A percentile compares a stretch with the other conserved stretches of the same genome.
These are phyloP conservation scores for Caenorhabditis latens DNA, from an alignment of 1,140 invertebrate genomes.

Conservation along the genomic window DNA sequence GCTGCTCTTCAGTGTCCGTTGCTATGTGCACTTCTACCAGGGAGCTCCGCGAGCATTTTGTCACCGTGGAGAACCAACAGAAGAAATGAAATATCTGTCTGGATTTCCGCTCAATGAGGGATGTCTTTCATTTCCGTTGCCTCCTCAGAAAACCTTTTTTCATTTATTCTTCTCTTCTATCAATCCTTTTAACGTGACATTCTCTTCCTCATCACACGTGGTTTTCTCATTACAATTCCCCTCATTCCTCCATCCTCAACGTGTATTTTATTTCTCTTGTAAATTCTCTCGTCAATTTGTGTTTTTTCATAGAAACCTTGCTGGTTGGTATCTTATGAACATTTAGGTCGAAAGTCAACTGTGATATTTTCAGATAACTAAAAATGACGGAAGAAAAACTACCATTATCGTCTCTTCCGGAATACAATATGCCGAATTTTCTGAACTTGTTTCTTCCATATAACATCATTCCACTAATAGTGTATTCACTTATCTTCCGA, in stretches of 20 bases:
- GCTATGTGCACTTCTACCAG: slow-evolving; percentile 29
- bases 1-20: background rate
- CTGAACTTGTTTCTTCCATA: slow-evolving; percentile 1
- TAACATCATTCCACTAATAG: background rate
- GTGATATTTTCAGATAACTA: background rate
- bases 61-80: background rate
- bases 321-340: background rate
- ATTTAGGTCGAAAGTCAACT: background rate
- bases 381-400: slow-evolving; percentile 22
- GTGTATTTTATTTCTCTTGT: background rate
- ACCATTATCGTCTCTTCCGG: background rate
- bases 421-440: slow-evolving; percentile 11
- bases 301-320: background rate
- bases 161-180: background rate
- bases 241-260: too few relatives aligned
- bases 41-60: background rate
- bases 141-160: background rate
- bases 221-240: background rate
- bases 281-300: background rate
- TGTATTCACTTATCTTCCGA: slow-evolving; percentile 28
- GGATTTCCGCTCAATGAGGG: background rate
- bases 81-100: slow-evolving; percentile 4
- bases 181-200: slow-evolving; percentile 18
- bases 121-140: slow-evolving; percentile 18
- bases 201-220: background rate